A percentile compares a stretch with the other conserved stretches of the same genome.
phyloP scores from a whole-genome alignment of 2,888 invertebrate genomes.

The Cantharis lateralis region DNA sequence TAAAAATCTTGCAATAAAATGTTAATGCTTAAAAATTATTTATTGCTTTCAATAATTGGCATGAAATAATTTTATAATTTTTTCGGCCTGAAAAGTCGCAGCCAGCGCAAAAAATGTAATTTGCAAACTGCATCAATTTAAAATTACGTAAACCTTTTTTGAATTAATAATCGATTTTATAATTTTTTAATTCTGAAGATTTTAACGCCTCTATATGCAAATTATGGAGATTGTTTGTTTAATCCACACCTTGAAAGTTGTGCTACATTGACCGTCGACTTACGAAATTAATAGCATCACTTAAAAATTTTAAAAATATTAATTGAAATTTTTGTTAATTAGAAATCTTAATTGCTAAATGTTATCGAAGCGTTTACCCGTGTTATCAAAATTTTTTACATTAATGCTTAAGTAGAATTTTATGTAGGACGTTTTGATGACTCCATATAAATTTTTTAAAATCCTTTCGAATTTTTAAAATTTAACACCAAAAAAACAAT shows the following conservation, averaged over 20 bases:
- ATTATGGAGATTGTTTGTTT: background rate
- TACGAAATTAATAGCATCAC: background rate
- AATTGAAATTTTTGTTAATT: background rate
- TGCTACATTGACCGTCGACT: background rate
- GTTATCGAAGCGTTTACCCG: background rate
- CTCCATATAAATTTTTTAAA: background rate
- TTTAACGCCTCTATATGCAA: background rate
- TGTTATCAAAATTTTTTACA: background rate
- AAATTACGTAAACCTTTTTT: background rate
- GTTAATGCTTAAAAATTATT: background rate
- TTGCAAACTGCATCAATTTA: background rate
- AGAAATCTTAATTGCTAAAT: background rate
- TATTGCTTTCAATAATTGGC: background rate
- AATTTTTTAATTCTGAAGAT: background rate
- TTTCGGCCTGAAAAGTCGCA: background rate
- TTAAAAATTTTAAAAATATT: background rate
- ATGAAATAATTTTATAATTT: background rate
- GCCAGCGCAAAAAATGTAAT: background rate
- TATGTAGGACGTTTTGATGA: background rate
- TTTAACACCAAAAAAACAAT: background rate
- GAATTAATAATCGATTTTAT: background rate
- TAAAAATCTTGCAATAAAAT: background rate
- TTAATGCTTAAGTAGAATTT: background rate
- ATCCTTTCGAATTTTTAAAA: background rate
- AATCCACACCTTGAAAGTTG: slow-evolving; percentile 1